Conservation (phyloP, 2,113 vertebrate species). For the Mystacornis crossleyi region DNA sequence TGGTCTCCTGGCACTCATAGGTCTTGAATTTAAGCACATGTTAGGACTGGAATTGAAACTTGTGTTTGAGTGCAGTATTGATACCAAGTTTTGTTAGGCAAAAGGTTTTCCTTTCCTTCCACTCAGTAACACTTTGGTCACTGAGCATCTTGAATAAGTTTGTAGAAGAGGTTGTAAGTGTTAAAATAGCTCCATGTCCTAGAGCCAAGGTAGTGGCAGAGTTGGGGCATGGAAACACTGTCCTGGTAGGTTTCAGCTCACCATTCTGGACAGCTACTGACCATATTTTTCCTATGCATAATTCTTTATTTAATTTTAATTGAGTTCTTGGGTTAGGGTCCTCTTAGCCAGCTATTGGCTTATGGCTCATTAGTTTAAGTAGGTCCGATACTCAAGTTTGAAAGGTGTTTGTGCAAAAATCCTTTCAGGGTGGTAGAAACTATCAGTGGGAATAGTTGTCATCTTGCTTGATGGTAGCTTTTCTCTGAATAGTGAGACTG, state of each 20-base stretch:
- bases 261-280: background rate
- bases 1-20: background rate
- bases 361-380: background rate
- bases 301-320: background rate
- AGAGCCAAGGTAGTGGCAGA: background rate
- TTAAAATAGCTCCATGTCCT: background rate
- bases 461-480: background rate
- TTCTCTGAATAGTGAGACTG: background rate
- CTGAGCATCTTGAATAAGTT: background rate
- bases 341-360: background rate
- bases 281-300: background rate
- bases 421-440: background rate
- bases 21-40: background rate
- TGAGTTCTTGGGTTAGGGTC: background rate
- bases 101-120: background rate
- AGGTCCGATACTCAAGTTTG: background rate
- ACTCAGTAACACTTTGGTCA: background rate
- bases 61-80: background rate
- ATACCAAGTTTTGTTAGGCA: background rate
- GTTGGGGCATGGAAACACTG: background rate
- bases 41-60: background rate
- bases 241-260: background rate
- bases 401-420: background rate
- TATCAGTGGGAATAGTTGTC: accelerated
- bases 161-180: background rate